Percentiles rank a stretch among this genome's conserved stretches.
Conservation (phyloP, 1,140 invertebrate species). For the Eupristina koningsbergeri region DNA sequence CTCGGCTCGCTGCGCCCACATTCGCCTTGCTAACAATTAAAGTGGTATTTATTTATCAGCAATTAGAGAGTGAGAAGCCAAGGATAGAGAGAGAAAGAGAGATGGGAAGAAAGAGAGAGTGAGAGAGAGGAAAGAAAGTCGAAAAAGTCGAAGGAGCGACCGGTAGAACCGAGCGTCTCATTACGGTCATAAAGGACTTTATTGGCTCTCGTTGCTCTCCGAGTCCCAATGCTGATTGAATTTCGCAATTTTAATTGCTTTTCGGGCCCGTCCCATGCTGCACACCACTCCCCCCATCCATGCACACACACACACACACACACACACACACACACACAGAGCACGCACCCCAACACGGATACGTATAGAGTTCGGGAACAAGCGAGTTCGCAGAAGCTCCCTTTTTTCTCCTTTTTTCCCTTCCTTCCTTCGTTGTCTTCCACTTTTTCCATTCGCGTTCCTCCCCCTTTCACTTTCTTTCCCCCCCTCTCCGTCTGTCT, state of each 20-base stretch:
- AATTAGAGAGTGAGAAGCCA: slow-evolving; percentile 39
- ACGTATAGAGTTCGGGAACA: too few species aligned
- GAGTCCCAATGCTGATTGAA: slow-evolving; percentile 44
- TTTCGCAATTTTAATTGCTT: slow-evolving; percentile 51
- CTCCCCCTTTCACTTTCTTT: too few species aligned
- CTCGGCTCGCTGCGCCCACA: slow-evolving; percentile 15
- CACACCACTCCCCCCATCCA: too few species aligned
- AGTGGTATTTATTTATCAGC: slow-evolving; percentile 52
- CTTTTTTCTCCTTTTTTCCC: neutral
- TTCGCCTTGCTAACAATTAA: slow-evolving; percentile 34
- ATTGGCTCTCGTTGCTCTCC: slow-evolving; percentile 20
- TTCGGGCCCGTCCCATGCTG: slow-evolving; percentile 34
- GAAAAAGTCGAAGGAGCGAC: slow-evolving; percentile 2
- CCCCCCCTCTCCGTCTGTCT: too few species aligned
- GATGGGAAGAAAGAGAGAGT: neutral
- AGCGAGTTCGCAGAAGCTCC: slow-evolving; percentile 30
- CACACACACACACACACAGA: too few species aligned
- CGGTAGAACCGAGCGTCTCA: slow-evolving; percentile 31
- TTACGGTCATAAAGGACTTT: slow-evolving; percentile 44
- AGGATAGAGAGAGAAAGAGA: neutral
- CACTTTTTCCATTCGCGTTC: neutral
- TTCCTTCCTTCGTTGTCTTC: neutral
- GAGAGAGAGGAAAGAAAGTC: neutral
- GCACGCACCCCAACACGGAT: too few species aligned
- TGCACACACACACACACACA: too few species aligned